Conservation (phyloP, 1,140 invertebrate species). For the Zaprionus davidi region DNA sequence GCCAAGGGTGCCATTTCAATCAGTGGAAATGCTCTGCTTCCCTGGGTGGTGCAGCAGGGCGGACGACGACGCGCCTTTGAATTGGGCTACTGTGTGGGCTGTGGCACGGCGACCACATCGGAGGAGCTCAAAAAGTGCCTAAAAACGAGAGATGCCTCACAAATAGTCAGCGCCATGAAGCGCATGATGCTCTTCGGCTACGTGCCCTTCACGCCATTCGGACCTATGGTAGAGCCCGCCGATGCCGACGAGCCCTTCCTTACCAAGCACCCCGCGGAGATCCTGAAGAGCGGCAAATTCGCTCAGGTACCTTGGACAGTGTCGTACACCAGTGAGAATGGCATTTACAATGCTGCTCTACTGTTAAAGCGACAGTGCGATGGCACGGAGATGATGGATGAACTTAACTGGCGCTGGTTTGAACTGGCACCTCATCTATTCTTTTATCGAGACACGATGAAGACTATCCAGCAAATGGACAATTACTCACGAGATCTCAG, state of each 20-base stretch:
- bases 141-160: slow-evolving; percentile 83
- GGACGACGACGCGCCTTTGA: slow-evolving; percentile 85
- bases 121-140: slow-evolving; percentile 86
- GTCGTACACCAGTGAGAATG: slow-evolving; percentile 85
- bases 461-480: slow-evolving; percentile 26
- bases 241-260: slow-evolving; percentile 84
- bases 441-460: slow-evolving; percentile 29
- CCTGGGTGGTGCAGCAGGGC: slow-evolving; percentile 84
- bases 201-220: slow-evolving; percentile 86
- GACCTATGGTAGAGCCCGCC: slow-evolving; percentile 85
- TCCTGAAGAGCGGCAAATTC: slow-evolving; percentile 84
- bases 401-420: slow-evolving; percentile 24
- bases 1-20: slow-evolving; percentile 55
- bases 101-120: slow-evolving; percentile 77
- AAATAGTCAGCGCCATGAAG: slow-evolving; percentile 39
- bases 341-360: slow-evolving; percentile 85
- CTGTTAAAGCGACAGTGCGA: slow-evolving; percentile 11
- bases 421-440: slow-evolving; percentile 32
- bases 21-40: slow-evolving; percentile 55
- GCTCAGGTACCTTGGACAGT: slow-evolving; percentile 85
- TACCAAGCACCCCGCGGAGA: slow-evolving; percentile 83
- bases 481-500: slow-evolving; percentile 35
- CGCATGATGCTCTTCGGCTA: slow-evolving; percentile 83
- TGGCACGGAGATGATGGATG: slow-evolving; percentile 18
- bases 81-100: slow-evolving; percentile 86